phyloP scores from a whole-genome alignment of 2,888 invertebrate genomes.

The Epistrophe eligans region DNA sequence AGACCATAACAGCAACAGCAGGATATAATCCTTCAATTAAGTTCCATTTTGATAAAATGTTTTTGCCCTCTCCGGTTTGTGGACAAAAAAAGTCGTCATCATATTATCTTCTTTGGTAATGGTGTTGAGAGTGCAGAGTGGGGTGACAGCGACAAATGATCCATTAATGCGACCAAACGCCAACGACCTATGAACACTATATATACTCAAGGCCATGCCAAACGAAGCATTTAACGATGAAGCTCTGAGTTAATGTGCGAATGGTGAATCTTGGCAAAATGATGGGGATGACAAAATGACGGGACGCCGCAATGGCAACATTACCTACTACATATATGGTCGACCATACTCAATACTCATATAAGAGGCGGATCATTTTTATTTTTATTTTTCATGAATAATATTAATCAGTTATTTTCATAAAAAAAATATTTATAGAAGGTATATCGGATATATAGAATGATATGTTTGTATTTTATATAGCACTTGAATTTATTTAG shows the following conservation, averaged over 20 bases:
- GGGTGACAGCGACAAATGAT: conserved; percentile 24
- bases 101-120: conserved; percentile 1
- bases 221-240: conserved; percentile 62
- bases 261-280: conserved; percentile 37
- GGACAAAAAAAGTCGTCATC: background rate
- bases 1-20: background rate
- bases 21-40: conserved; percentile 45
- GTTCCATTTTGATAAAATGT: conserved; percentile 38
- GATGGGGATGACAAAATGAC: conserved; percentile 30
- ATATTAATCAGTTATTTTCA: background rate
- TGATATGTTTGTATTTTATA: background rate
- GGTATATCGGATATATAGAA: background rate
- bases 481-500: background rate
- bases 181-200: conserved; percentile 66
- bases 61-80: background rate
- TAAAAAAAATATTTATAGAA: background rate
- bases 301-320: conserved; percentile 1
- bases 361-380: background rate
- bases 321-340: background rate
- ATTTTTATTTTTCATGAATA: background rate
- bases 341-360: background rate
- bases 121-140: background rate
- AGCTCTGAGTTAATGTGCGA: conserved; percentile 41
- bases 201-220: conserved; percentile 61
- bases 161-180: conserved; percentile 61